Conservation (phyloP, 1,140 invertebrate genomes). For the Pogonus chalceus region DNA sequence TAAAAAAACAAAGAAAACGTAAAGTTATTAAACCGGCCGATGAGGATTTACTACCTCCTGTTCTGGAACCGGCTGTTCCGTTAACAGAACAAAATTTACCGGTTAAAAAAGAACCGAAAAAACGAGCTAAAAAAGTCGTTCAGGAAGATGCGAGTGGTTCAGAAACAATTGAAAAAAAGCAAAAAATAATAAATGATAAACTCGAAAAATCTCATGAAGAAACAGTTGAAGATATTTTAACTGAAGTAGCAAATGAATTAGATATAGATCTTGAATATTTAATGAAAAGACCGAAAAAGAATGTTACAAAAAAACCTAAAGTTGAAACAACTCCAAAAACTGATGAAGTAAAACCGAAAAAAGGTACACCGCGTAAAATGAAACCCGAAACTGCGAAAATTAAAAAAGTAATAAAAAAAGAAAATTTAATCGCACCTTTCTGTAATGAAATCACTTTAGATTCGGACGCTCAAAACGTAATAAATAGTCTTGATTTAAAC, state of each 20-base stretch:
- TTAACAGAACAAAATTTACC: slow-evolving; percentile 6
- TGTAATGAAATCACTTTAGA: slow-evolving; percentile 5
- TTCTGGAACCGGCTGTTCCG: slow-evolving; percentile 26
- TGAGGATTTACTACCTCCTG: slow-evolving; percentile 16
- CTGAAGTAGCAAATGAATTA: slow-evolving; percentile 25
- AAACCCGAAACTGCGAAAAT: background rate
- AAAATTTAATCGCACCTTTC: slow-evolving; percentile 13
- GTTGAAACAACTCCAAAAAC: background rate
- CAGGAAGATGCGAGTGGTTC: slow-evolving; percentile 8
- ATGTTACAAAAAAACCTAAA: slow-evolving; percentile 9
- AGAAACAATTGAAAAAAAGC: slow-evolving; percentile 15
- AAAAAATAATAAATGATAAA: slow-evolving; percentile 14
- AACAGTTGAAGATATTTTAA: slow-evolving; percentile 29
- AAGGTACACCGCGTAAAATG: background rate
- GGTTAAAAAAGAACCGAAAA: slow-evolving; percentile 17
- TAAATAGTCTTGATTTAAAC: slow-evolving; percentile 32
- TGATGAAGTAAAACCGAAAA: background rate
- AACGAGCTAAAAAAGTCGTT: slow-evolving; percentile 11
- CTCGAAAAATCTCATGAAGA: slow-evolving; percentile 8
- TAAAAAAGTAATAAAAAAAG: background rate
- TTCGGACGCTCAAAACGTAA: slow-evolving; percentile 16
- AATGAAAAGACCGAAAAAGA: slow-evolving; percentile 25
- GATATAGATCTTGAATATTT: slow-evolving; percentile 17
- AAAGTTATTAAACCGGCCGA: slow-evolving; percentile 12
- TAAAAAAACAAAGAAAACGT: slow-evolving; percentile 10